Evolutionary conservation across 1,140 invertebrate genomes (phyloP), one percentile per base, ranked within the genome.

Genomic region (Asobara japonica): DNA sequence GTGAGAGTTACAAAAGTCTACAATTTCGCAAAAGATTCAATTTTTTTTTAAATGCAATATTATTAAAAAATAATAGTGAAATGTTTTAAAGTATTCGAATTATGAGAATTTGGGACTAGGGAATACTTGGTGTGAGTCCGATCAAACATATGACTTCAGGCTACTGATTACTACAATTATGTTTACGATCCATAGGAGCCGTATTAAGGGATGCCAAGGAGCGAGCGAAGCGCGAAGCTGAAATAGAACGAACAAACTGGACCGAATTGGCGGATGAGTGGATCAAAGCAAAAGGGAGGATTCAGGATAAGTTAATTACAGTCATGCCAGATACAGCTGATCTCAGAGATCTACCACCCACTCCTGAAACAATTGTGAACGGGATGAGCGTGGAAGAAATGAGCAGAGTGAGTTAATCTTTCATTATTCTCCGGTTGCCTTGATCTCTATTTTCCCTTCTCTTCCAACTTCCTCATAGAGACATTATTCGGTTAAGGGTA

Each of bases 251-350:
- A 31, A 77, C 73, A 1, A 77, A 77, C 29, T 77, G 74, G 76
- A 75, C 76, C 6, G 56, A 72, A 38, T 65, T 77, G 38, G 74
- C 74, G 8, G 74, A 77, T 18, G 71, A 75, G 56, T 77, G 74
- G 74, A 18, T 77, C 4, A 29, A 29, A 31, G 76, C 76, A 3
- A 77, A 72, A 30, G 56, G 67, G 11, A 73, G 72, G 31, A 61
- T 77, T 16, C 51, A 69, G 36, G 69, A 72, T 27, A 69, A 61
- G 33, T 72, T 69, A 10, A 62, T 72, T 1, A 61, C 71, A 13
- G 41, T 75, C 8, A 41, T 72, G 56, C 65, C 71, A 25, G 30
- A 62, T 3, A 62, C 1, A 11, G 69, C 48, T 16, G 64, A 68
- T 16, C 2, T 75, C 1, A 30, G 66, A n/a, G 31, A 74, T 1